These are phyloP conservation scores for Speoplatyrhinus poulsoni DNA, from an alignment of 2,113 vertebrate species.

Conservation along the genomic window DNA sequence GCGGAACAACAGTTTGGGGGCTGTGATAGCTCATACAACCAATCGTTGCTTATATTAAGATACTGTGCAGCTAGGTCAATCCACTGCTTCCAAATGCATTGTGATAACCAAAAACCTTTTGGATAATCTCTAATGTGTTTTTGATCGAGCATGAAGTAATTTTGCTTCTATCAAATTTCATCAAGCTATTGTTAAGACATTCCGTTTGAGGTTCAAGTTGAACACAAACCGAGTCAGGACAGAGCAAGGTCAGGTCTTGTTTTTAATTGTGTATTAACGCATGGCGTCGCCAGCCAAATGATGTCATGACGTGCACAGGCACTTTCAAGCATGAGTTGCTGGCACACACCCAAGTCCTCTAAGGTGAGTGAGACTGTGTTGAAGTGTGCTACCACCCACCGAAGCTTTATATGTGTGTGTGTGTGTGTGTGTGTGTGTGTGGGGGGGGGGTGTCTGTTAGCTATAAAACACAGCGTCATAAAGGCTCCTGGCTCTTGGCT, in stretches of 20 bases:
- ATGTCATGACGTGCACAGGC: conserved; percentile 43
- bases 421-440: background rate
- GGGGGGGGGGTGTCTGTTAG: background rate
- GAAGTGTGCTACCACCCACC: conserved; percentile 10
- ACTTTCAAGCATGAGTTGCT: conserved; percentile 33
- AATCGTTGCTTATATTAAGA: conserved; percentile 4
- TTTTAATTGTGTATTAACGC: conserved; percentile 30
- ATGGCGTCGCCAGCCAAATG: conserved; percentile 35
- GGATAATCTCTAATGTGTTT: too few species aligned
- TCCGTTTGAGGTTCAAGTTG: background rate
- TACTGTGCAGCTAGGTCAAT: conserved; percentile 17
- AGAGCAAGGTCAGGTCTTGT: conserved; percentile 22
- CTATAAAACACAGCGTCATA: background rate
- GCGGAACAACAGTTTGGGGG: conserved; percentile 16
- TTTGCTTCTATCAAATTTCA: too few species aligned
- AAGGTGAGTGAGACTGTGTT: conserved; percentile 9
- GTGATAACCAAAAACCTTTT: too few species aligned
- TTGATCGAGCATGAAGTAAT: too few species aligned
- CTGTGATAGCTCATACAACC: conserved; percentile 20
- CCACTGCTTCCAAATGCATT: too few species aligned
- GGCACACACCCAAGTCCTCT: conserved; percentile 31
- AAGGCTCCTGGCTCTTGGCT: conserved; percentile 6
- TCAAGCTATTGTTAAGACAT: too few species aligned
- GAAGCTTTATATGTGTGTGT: background rate
- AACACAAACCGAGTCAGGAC: background rate